Percentiles rank a stretch among this genome's conserved stretches.
These are phyloP conservation scores for Corbicula japonica DNA, from an alignment of 2,888 invertebrate species.

Conservation along the genomic window DNA sequence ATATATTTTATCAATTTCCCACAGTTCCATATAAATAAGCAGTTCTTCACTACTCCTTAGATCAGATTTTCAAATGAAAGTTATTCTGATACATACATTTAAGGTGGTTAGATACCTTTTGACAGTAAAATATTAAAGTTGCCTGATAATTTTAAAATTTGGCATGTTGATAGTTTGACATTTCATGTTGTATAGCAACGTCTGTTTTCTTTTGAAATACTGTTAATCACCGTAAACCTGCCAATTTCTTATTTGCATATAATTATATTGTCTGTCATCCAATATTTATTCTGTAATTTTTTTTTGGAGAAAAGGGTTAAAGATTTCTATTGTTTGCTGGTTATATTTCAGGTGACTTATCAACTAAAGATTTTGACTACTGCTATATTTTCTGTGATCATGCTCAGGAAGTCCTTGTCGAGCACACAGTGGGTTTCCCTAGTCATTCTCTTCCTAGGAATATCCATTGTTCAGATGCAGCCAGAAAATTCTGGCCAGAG, in stretches of 20 bases:
- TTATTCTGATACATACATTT: neutral
- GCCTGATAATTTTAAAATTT: too few species aligned
- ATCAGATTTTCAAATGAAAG: too few species aligned
- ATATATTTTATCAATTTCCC: neutral
- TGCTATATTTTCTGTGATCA: conserved; percentile 87
- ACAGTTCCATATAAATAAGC: neutral
- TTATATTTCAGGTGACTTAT: conserved; percentile 87
- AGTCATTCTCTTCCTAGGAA: conserved; percentile 86
- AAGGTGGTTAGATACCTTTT: neutral
- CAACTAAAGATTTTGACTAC: conserved; percentile 88
- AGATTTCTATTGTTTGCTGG: neutral
- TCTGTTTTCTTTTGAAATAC: too few species aligned
- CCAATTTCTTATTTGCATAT: too few species aligned
- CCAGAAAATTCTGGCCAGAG: conserved; percentile 65
- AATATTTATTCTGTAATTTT: too few species aligned
- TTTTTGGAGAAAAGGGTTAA: too few species aligned
- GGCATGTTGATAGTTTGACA: too few species aligned
- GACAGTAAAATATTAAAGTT: too few species aligned
- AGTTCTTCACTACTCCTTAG: neutral
- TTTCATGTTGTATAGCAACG: too few species aligned
- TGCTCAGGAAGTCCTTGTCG: conserved; percentile 86
- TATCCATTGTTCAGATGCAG: conserved; percentile 87
- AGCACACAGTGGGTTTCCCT: conserved; percentile 87
- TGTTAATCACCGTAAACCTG: too few species aligned
- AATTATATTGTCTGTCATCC: too few species aligned